Evolutionary conservation across 1,140 invertebrate species (phyloP), one percentile per base, ranked within the genome.

Genomic region (Brachionus manjavacas): DNA sequence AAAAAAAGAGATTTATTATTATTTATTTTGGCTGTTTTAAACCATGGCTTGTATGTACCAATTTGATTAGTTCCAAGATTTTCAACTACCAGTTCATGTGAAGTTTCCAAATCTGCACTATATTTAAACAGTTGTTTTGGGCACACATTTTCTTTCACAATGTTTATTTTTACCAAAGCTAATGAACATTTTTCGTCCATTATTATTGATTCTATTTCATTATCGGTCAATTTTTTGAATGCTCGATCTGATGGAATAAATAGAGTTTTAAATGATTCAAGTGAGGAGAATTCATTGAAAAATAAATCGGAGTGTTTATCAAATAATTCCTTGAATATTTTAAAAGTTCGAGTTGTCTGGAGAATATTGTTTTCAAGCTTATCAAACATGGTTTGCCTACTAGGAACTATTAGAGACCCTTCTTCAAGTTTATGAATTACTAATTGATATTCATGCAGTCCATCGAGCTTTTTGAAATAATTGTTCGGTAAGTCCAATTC

Each of bases 191-290:
- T 72, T 39, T 72, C 35, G 41, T 72, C 68, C 4, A 16, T 20
- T 16, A 39, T 39, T 11, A 72, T 72, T 23, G 68, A 72, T 41
- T 72, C n/a, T 35, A 72, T 72, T 41, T 72, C 68, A 16, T 72
- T 16, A 41, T 72, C 7, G 7, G 68, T 72, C 9, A 72, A 72
- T 6, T 72, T 41, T 20, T 41, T 3, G 23, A 72, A 72, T 7
- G 68, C 68, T 20, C 35, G 68, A 41, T 72, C 68, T 16, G 68
- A 41, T 72, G 68, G 68, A 41, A 72, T 72, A 9, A 72, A 72
- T 16, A 72, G 6, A 72, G 68, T 72, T 72, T 72, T 72, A 41
- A 20, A 72, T 16, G 11, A 8, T 16, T 41, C 35, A n/a, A 72
- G 41, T 41, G 28, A 39, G 16, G 4, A 41, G 4, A 72, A 41